Conservation (phyloP, 2,113 vertebrate species). For the Gambusia affinis region DNA sequence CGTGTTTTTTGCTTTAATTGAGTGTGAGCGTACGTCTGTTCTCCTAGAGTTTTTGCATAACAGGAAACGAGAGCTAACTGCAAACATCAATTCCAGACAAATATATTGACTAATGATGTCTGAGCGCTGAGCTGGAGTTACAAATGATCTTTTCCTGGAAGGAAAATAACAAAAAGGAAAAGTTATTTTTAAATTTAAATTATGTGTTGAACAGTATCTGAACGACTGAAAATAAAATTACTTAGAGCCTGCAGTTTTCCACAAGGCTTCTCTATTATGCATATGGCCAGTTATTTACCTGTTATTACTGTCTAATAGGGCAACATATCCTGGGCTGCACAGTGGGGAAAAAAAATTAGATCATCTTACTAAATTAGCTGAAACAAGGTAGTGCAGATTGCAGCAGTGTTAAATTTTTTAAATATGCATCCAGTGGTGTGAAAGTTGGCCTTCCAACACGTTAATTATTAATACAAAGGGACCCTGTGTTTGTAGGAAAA, state of each 20-base stretch:
- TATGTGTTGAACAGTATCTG: slow-evolving; percentile 37
- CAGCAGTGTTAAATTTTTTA: slow-evolving; percentile 46
- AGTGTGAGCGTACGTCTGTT: slow-evolving; percentile 56
- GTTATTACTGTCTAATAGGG: slow-evolving; percentile 60
- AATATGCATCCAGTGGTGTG: slow-evolving; percentile 59
- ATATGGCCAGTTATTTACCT: slow-evolving; percentile 48
- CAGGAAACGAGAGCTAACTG: slow-evolving; percentile 34
- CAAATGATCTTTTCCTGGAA: slow-evolving; percentile 15
- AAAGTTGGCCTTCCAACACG: slow-evolving; percentile 43
- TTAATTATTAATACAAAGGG: slow-evolving; percentile 63
- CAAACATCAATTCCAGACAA: slow-evolving; percentile 25
- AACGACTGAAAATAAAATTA: slow-evolving; percentile 58
- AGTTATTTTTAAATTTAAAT: slow-evolving; percentile 42
- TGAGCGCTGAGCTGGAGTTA: slow-evolving; percentile 17
- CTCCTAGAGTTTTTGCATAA: slow-evolving; percentile 15
- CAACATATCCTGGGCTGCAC: slow-evolving; percentile 50
- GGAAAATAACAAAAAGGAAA: slow-evolving; percentile 1
- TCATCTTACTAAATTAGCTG: slow-evolving; percentile 24
- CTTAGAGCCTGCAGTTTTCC: slow-evolving; percentile 41
- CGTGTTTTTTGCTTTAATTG: slow-evolving; percentile 38
- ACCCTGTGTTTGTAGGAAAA: slow-evolving; percentile 52
- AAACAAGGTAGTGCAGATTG: slow-evolving; percentile 28
- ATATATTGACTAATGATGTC: slow-evolving; percentile 20
- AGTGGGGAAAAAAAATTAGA: slow-evolving; percentile 13
- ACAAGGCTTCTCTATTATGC: slow-evolving; percentile 35